Evolutionary conservation across 2,888 invertebrate genomes (phyloP).

Genomic region (Philereme vetulata): DNA sequence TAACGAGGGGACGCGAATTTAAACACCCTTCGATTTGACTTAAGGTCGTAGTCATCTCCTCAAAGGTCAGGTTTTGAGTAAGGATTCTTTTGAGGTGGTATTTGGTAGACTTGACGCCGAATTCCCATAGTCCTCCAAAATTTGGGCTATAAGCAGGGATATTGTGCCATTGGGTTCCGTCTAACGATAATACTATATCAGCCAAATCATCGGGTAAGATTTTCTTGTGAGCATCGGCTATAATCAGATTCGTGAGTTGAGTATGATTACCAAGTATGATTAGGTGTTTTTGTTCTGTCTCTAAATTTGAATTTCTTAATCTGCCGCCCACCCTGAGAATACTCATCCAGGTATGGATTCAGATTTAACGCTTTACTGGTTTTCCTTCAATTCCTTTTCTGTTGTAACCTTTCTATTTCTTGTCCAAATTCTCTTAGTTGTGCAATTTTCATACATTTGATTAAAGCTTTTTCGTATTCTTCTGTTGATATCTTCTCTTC

Average conservation of each 20-base stretch:
- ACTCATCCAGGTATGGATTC: conserved; percentile 32
- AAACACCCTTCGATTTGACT: conserved; percentile 23
- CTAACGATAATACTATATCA: conserved; percentile 13
- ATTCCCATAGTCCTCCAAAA: conserved; percentile 14
- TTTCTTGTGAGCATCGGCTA: not conserved
- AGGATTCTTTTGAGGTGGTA: conserved; percentile 8
- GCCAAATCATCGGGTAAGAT: conserved; percentile 10
- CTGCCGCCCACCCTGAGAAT: conserved; percentile 13
- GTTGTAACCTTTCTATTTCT: conserved; percentile 21
- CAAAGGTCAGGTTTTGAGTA: conserved; percentile 6
- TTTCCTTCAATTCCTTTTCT: conserved; percentile 24
- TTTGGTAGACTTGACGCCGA: conserved; percentile 6
- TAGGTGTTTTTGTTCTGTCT: not conserved
- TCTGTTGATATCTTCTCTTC: conserved; percentile 21
- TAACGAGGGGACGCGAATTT: conserved; percentile 20
- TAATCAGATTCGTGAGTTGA: not conserved
- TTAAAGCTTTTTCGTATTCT: conserved; percentile 31
- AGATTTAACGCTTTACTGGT: conserved; percentile 31
- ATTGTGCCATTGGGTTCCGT: conserved; percentile 15
- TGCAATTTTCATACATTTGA: conserved; percentile 25
- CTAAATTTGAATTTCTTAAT: not conserved
- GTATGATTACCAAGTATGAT: not conserved
- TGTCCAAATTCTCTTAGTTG: conserved; percentile 32
- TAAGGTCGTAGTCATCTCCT: conserved; percentile 14
- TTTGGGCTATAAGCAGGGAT: conserved; percentile 8